Base-by-base conservation (phyloP, 2,797 vertebrate species). In the Gymnothorax javanicus region DNA sequence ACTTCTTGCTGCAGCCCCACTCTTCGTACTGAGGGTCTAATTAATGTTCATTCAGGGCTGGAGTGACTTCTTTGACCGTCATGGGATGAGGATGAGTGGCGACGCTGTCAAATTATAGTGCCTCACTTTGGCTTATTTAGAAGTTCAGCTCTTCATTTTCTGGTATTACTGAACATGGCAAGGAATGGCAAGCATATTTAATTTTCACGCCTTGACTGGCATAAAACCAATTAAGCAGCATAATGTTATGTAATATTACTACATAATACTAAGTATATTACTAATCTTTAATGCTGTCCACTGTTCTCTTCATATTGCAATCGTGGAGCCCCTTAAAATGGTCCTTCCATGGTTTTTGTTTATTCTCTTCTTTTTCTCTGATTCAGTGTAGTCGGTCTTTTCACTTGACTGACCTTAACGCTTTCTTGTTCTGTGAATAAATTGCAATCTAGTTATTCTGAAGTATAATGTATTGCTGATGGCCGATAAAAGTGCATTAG, bases 401-500 rank as follows among this genome's bases (percentile, higher is more conserved):
- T 93, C 85, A 93, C 94, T 93, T 94, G 94, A 94, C 93, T 93
- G 94, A 96, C 93, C 92, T 93, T 93, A 84, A 93, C 93, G 96
- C 95, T 96, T 95, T 91, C 93, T 91, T 94, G 93, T 95, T 94
- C 94, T 92, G 92, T 95, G 95, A 94, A 94, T 94, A 93, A 91
- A 93, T 91, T 94, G 92, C 93, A 92, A 91, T 73, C 93, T 94
- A 94, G 91, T 94, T 94, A 94, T 95, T 95, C 94, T 93, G 96
- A 95, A 95, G 94, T 95, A 94, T 93, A n/a, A 91, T 94, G 96
- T 96, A 95, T 93, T 95, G 96, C 93, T 91, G 93, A 96, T 93
- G 94, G 96, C 96, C 95, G 93, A 97, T 93, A 93, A 97, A 43
- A 97, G 97, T 97, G 97, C 97, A 97, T 95, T 94, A 92, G 33